Percentiles rank a stretch among this genome's conserved stretches.
Conservation (phyloP, 2,113 vertebrate genomes). For the Microcebus jonahi region DNA sequence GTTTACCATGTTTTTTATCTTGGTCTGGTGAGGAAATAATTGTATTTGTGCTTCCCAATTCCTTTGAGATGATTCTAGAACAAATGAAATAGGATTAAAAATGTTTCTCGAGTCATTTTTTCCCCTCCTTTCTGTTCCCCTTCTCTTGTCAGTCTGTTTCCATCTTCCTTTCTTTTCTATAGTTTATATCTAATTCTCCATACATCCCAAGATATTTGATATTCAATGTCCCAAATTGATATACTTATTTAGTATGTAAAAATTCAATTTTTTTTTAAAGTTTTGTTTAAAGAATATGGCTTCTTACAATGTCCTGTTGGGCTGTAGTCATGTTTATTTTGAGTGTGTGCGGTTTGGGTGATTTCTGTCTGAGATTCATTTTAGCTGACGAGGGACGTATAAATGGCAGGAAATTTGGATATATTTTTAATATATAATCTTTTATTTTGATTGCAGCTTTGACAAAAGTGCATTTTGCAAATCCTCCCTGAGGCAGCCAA, state of each 20-base stretch:
- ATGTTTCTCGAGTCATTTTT: background rate
- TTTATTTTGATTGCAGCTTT: conserved; percentile 62
- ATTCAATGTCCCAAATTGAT: background rate
- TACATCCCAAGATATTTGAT: background rate
- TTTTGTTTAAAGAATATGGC: background rate
- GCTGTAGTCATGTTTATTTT: background rate
- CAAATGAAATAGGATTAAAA: background rate
- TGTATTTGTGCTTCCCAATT: background rate
- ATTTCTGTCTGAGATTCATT: conserved; percentile 46
- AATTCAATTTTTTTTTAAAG: background rate
- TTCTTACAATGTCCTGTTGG: background rate
- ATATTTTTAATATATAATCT: conserved; percentile 48
- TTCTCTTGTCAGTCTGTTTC: background rate
- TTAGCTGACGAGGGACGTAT: background rate
- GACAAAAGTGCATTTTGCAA: conserved; percentile 59
- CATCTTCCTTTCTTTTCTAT: background rate
- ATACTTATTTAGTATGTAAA: background rate
- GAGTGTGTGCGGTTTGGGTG: background rate
- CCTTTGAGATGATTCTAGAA: background rate
- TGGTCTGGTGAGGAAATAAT: background rate
- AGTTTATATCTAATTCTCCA: background rate
- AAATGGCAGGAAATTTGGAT: conserved; percentile 36
- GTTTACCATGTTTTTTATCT: background rate
- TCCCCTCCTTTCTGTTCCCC: background rate
- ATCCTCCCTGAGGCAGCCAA: background rate